Percentiles rank a stretch among this genome's conserved stretches.
Conservation (phyloP, 2,113 vertebrate species). For the Mormoops blainvillei region DNA sequence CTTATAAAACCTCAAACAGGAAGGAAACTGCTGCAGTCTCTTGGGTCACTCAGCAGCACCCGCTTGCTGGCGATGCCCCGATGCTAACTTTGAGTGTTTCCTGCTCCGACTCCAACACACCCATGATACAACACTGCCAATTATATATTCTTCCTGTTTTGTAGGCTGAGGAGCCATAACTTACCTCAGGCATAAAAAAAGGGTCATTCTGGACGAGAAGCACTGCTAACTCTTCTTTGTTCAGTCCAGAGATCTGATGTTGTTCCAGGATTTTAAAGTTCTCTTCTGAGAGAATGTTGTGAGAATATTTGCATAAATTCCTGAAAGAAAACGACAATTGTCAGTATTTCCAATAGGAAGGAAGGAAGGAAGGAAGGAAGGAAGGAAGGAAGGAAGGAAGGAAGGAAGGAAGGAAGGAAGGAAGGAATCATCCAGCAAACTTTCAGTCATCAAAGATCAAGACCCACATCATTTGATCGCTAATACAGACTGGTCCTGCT, state of each 20-base stretch:
- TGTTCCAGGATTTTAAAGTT: slow-evolving; percentile 77
- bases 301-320: slow-evolving; percentile 77
- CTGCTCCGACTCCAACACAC: neutral
- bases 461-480: neutral
- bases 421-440: neutral
- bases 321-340: slow-evolving; percentile 54
- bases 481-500: neutral
- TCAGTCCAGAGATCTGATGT: slow-evolving; percentile 74
- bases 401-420: neutral
- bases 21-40: neutral
- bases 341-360: neutral
- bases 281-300: slow-evolving; percentile 64
- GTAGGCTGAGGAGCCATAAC: neutral
- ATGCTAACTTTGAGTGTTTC: no score
- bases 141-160: neutral
- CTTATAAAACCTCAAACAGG: neutral
- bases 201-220: slow-evolving; percentile 82
- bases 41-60: neutral
- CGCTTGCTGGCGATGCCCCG: no score
- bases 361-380: no score
- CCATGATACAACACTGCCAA: neutral
- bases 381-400: no score
- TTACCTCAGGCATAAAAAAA: slow-evolving; percentile 83
- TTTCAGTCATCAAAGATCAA: neutral
- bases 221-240: slow-evolving; percentile 75